Evolutionary conservation across 1,140 invertebrate species (phyloP), one percentile per base, ranked within the genome.

Genomic region (Drosophila kepulauana): DNA sequence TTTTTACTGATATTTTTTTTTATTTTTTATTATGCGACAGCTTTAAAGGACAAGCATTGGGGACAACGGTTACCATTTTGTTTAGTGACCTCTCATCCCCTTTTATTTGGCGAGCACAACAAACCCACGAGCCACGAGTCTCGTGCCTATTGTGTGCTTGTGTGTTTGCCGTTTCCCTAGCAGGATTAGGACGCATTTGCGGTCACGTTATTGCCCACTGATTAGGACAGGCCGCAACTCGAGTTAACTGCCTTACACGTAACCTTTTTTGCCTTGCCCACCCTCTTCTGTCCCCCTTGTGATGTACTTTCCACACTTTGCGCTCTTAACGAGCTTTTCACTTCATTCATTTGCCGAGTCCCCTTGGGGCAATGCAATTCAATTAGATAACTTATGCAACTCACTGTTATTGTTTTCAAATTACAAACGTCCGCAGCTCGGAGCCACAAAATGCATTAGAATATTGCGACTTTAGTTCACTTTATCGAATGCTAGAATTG

Each of bases 171-270:
- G 82, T 87, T 88, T 80, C 77, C 69, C 63, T 68, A 71, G 65
- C 69, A 75, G 89, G 85, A 89, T 89, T 89, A 89, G 85, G 78
- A 81, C 71, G 81, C 85, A 89, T 85, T 89, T 89, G 85, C 78
- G 85, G 85, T 89, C 85, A 89, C 86, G 86, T 89, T 89, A 89
- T 90, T 89, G 81, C 86, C 86, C 86, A 89, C 85, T 89, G 85
- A 89, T 89, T 89, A 89, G 85, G 81, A 73, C 81, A 70, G 67
- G 48, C 72, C 52, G 68, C 65, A 72, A 72, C 72, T 69, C 66
- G 81, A 82, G 68, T 82, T 82, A 82, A 87, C 82, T 82, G 82
- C 67, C 78, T 84, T 77, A 79, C 81, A 84, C 81, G 77, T 84
- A 84, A 78, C 81, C 80, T 63, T 72, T 82, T 43, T 54, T 1